Evolutionary conservation across 2,888 invertebrate genomes (phyloP), one percentile per base, ranked within the genome.

Genomic region (Nasonia oneida): DNA sequence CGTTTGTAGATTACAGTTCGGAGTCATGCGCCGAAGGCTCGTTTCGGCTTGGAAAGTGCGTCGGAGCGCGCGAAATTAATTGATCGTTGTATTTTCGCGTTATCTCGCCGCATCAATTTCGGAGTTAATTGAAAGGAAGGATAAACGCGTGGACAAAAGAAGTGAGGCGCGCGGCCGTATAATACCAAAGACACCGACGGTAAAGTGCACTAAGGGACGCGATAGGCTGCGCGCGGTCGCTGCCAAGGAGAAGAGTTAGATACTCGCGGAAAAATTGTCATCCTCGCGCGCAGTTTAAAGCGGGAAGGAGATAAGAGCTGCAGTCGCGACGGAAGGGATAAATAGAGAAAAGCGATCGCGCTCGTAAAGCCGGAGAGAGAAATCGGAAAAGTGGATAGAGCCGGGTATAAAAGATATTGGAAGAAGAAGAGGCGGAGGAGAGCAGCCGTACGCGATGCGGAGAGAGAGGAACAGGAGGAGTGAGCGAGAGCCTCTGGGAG

Each of bases 331-430:
- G 83, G 87, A 73, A 77, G 80, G 70, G 29, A 75, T 67, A 83
- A 83, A 80, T 76, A 80, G 75, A 84, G 84, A 57, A 80, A 84
- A 57, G n/a, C 67, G 42, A 80, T 76, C 8, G 64, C 71, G n/a
- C 64, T 50, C 74, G 83, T 80, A 75, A 75, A 85, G 76, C 57
- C 39, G 42, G 37, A n/a, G 64, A 64, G 64, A 15, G 37, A 42
- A 61, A 77, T 76, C 39, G 61, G 77, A 81, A 81, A 78, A 78
- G 74, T 73, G 47, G 64, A 84, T 76, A 82, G 50, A 39, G 75
- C 42, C 64, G 67, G 61, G 83, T 73, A 61, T 78, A 79, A 47
- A 79, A 79, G 78, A 83, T 83, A 83, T 64, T 33, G 79, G 50
- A 23, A 50, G 77, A 29, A 39, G 70, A 12, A 29, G 37, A 50